Conservation (phyloP, 2,888 invertebrate species). For the Gasteruption jaculator region DNA sequence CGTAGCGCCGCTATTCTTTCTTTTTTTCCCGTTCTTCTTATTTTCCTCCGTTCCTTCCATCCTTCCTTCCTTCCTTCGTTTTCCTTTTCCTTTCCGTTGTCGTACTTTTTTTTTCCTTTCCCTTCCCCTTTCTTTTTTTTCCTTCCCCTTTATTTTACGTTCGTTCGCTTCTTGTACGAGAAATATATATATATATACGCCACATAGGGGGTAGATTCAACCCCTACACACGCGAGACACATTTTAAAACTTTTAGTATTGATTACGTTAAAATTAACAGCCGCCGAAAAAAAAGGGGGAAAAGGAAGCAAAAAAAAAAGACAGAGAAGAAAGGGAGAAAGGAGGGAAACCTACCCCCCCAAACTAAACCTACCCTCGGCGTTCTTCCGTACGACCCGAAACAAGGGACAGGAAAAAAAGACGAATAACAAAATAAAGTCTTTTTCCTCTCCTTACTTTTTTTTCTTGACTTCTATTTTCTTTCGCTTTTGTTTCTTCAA, state of each 20-base stretch:
- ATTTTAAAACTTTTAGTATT: conserved; percentile 51
- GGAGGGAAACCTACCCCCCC: too few relatives aligned
- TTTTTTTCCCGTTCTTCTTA: neutral
- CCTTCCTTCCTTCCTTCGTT: conserved; percentile 13
- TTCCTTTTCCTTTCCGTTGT: conserved; percentile 9
- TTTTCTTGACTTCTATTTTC: neutral
- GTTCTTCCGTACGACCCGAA: too few relatives aligned
- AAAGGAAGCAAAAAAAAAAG: too few relatives aligned
- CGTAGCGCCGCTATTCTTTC: conserved; percentile 5
- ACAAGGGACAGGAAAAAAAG: too few relatives aligned
- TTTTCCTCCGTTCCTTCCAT: conserved; percentile 3
- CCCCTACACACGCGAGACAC: conserved; percentile 45
- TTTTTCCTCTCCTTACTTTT: neutral
- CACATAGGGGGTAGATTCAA: conserved; percentile 13
- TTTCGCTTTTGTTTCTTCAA: neutral
- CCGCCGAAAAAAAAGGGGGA: too few relatives aligned
- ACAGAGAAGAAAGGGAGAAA: too few relatives aligned
- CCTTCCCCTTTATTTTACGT: too few relatives aligned
- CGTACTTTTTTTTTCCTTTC: conserved; percentile 23
- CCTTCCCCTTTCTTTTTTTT: conserved; percentile 20
- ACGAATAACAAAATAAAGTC: too few relatives aligned
- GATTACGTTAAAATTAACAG: conserved; percentile 47
- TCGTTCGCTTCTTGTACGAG: too few relatives aligned
- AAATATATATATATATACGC: too few relatives aligned
- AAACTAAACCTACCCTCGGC: too few relatives aligned